phyloP scores from a whole-genome alignment of 1,140 invertebrate species.

The Temnothorax nylanderi region DNA sequence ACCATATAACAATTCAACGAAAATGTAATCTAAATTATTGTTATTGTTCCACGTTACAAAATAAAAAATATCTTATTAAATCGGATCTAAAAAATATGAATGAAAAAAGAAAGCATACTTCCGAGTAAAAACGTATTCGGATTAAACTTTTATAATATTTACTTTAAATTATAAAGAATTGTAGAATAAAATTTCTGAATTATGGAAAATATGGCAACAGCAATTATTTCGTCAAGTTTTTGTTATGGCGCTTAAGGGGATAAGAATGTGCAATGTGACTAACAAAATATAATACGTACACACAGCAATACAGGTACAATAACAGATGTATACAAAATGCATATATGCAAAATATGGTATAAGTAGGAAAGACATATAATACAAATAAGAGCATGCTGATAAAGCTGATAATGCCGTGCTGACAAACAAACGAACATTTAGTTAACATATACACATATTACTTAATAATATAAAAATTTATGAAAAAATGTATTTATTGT shows the following conservation, averaged over 20 bases:
- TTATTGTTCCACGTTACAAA: not conserved
- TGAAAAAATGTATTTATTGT: constrained; percentile 32
- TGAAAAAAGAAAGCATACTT: not conserved
- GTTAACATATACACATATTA: constrained; percentile 25
- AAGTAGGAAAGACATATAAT: not conserved
- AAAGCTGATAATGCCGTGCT: constrained; percentile 58
- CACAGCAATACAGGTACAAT: not conserved
- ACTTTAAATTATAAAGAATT: not conserved
- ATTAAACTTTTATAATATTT: constrained; percentile 24
- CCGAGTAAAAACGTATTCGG: not conserved
- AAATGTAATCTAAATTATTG: constrained; percentile 1
- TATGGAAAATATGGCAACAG: constrained; percentile 17
- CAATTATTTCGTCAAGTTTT: constrained; percentile 4
- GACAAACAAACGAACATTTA: constrained; percentile 25
- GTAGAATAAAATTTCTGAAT: not conserved
- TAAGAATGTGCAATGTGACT: not conserved
- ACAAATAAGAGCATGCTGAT: constrained; percentile 43
- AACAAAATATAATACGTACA: not conserved
- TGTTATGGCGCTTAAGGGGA: not conserved
- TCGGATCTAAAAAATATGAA: not conserved
- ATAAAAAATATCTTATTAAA: not conserved
- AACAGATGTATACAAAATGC: not conserved
- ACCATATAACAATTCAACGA: not conserved
- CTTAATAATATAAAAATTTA: constrained; percentile 22
- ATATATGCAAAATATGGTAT: not conserved